Conservation (phyloP, 2,888 invertebrate genomes). For the Uloborus plumipes region DNA sequence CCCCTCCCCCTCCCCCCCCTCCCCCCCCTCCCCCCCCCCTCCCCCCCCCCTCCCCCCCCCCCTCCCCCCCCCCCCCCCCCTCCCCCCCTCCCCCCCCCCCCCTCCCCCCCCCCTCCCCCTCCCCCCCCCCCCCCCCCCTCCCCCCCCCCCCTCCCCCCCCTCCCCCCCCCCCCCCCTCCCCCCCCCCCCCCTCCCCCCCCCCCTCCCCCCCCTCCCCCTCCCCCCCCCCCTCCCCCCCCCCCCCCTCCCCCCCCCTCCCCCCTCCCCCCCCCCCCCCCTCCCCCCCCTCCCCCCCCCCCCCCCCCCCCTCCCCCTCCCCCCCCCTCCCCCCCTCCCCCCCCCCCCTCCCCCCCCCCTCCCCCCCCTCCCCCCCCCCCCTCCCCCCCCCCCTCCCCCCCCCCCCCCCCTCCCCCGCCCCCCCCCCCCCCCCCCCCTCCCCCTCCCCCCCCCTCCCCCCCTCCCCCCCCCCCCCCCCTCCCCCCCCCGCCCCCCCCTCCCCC, state of each 20-base stretch:
- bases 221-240: neutral
- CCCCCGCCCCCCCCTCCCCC: neutral
- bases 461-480: neutral
- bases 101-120: neutral
- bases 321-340: neutral
- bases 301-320: neutral
- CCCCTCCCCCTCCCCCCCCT: neutral
- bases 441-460: neutral
- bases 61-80: neutral
- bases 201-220: neutral
- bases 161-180: neutral
- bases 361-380: neutral
- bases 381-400: neutral
- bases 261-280: neutral
- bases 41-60: neutral
- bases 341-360: neutral
- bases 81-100: neutral
- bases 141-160: neutral
- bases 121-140: neutral
- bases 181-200: neutral
- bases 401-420: neutral
- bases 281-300: neutral
- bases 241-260: neutral
- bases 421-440: neutral
- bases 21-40: neutral